Base-by-base conservation (phyloP, 2,797 vertebrate species). In the Liparis tanakae region DNA sequence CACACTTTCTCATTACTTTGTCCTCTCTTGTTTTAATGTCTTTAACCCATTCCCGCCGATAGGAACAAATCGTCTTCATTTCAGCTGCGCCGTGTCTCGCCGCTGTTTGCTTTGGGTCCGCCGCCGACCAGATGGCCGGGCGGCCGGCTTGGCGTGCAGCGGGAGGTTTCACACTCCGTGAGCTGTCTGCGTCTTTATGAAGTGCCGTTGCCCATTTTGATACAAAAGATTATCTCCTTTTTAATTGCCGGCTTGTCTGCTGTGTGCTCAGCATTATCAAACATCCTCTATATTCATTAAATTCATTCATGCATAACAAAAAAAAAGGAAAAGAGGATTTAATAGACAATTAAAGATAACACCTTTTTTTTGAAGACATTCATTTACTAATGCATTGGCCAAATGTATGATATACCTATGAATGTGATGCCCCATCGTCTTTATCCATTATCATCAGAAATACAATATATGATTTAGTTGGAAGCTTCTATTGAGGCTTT, bases 1-100 rank as follows among this genome's bases (percentile, higher is more conserved):
- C 67, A 53, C 65, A 33, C 34, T 58, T 51, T 10, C 74, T 54
- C 62, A 57, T 78, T 81, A 20, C 39, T 63, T 70, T 70, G 13
- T 70, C 61, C 59, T 64, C 59, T 66, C 51, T 74, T 64, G 15
- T 76, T 70, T 76, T 54, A 74, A 33, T 53, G 51, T 53, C 51
- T 53, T 25, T 46, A 67, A 15, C 22, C 15, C 13, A 61, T 48
- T 36, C 58, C 22, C 51, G 37, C n/a, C 59, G 72, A 50, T 33
- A 8, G 10, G n/a, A 67, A 56, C 51, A 41, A 30, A 55, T 33
- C 20, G 0, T 12, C 51, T 14, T 67, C 4, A 43, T 55, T 67
- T 55, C 50, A 67, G 37, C 30, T 41, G 34, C 62, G 15, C 18
- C 22, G 0, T 53, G 65, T 55, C 53, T 22, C 1, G 1, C 22